These are phyloP conservation scores for Sapayoa aenigma DNA, from an alignment of 2,113 vertebrate genomes.

Conservation along the genomic window DNA sequence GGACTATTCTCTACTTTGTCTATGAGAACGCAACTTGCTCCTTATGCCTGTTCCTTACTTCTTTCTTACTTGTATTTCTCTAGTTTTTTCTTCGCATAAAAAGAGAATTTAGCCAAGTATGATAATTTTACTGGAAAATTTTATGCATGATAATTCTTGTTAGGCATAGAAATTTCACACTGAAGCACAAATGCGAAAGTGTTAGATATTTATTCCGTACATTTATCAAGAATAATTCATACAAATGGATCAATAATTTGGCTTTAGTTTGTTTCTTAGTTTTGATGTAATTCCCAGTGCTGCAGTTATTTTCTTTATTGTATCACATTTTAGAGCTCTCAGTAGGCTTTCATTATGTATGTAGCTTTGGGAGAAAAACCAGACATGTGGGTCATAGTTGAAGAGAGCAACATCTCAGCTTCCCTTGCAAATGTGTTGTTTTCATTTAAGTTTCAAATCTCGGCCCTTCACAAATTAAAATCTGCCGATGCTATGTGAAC, in stretches of 20 bases:
- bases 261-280: neutral
- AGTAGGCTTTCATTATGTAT: neutral
- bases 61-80: neutral
- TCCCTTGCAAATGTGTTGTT: neutral
- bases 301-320: neutral
- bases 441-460: neutral
- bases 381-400: neutral
- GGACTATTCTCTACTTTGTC: neutral
- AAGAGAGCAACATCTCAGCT: neutral
- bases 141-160: neutral
- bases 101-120: neutral
- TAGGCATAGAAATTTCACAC: neutral
- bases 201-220: neutral
- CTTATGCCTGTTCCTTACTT: neutral
- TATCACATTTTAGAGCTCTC: neutral
- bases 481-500: neutral
- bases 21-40: neutral
- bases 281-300: neutral
- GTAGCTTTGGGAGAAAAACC: neutral
- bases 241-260: neutral
- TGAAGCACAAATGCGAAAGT: neutral
- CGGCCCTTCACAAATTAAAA: neutral
- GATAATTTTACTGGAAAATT: neutral
- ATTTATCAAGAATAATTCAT: neutral
- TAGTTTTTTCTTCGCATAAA: neutral